Percentiles rank a stretch among this genome's conserved stretches.
Conservation (phyloP, 2,113 vertebrate genomes). For the Pseudorhombus dupliciocellatus region DNA sequence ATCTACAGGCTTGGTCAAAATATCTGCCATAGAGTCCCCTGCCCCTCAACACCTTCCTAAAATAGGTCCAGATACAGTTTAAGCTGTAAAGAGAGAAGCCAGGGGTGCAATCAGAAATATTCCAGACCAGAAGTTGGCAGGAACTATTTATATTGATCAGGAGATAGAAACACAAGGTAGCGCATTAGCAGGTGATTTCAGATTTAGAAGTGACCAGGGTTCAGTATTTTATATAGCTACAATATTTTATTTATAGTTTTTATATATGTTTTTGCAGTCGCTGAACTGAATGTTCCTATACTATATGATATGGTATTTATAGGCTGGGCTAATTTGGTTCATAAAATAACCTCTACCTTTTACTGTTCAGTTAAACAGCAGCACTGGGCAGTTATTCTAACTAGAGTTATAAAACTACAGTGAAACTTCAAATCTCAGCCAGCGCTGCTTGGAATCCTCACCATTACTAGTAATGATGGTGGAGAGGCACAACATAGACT, state of each 20-base stretch:
- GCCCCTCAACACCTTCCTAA: constrained; percentile 51
- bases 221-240: constrained; percentile 4
- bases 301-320: background rate
- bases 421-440: constrained; percentile 27
- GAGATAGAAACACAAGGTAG: constrained; percentile 8
- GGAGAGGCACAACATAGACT: constrained; percentile 61
- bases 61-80: constrained; percentile 62
- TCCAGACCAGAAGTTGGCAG: constrained; percentile 40
- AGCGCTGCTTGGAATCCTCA: constrained; percentile 42
- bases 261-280: background rate
- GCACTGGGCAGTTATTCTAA: background rate
- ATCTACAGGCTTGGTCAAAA: constrained; percentile 68
- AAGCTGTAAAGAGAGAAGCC: constrained; percentile 48
- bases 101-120: constrained; percentile 22
- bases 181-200: constrained; percentile 20
- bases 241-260: constrained; percentile 5
- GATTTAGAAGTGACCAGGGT: background rate
- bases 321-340: constrained; percentile 1
- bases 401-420: constrained; percentile 16
- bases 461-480: constrained; percentile 57
- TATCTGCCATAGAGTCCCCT: constrained; percentile 65
- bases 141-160: constrained; percentile 30
- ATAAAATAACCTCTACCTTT: background rate
- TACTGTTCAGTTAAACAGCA: constrained; percentile 29
- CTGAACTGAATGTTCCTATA: background rate